Evolutionary conservation across 2,113 vertebrate species (phyloP).

Genomic region (Thunnus maccoyii): DNA sequence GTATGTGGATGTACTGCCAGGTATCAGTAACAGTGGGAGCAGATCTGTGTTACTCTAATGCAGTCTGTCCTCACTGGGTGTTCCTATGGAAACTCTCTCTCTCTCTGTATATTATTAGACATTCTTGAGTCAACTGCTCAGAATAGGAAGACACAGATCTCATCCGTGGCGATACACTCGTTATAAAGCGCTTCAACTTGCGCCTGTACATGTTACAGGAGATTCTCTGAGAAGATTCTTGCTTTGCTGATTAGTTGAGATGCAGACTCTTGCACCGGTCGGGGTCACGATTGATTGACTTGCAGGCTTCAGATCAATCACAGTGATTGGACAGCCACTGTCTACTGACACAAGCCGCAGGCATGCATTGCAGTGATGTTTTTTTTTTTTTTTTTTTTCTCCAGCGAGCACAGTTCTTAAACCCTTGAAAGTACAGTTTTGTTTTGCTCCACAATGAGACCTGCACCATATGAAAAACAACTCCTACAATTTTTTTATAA

Average conservation of each 20-base stretch:
- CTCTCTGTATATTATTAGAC: slow-evolving; percentile 81
- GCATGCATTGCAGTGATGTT: background rate
- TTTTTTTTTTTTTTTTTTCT: too few relatives aligned
- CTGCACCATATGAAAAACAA: too few relatives aligned
- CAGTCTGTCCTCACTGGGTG: slow-evolving; percentile 80
- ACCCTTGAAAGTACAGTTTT: background rate
- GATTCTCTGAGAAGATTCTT: slow-evolving; percentile 23
- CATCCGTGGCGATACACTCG: slow-evolving; percentile 51
- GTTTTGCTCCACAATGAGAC: too few relatives aligned
- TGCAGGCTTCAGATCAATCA: slow-evolving; percentile 48
- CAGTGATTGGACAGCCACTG: slow-evolving; percentile 29
- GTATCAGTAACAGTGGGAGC: slow-evolving; percentile 77
- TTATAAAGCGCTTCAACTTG: slow-evolving; percentile 49
- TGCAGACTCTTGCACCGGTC: slow-evolving; percentile 23
- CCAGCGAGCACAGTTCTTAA: background rate
- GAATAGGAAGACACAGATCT: slow-evolving; percentile 75
- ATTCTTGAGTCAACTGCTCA: slow-evolving; percentile 72
- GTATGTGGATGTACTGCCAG: slow-evolving; percentile 62
- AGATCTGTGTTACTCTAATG: slow-evolving; percentile 78
- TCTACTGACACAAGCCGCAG: slow-evolving; percentile 34
- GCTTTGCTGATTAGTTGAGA: slow-evolving; percentile 35
- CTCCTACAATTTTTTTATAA: too few relatives aligned
- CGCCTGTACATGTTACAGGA: slow-evolving; percentile 20
- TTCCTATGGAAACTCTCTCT: slow-evolving; percentile 84
- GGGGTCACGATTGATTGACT: slow-evolving; percentile 53